These are phyloP conservation scores for Caenorhabditis tropicalis DNA, from an alignment of 1,140 invertebrate genomes.

Conservation along the genomic window DNA sequence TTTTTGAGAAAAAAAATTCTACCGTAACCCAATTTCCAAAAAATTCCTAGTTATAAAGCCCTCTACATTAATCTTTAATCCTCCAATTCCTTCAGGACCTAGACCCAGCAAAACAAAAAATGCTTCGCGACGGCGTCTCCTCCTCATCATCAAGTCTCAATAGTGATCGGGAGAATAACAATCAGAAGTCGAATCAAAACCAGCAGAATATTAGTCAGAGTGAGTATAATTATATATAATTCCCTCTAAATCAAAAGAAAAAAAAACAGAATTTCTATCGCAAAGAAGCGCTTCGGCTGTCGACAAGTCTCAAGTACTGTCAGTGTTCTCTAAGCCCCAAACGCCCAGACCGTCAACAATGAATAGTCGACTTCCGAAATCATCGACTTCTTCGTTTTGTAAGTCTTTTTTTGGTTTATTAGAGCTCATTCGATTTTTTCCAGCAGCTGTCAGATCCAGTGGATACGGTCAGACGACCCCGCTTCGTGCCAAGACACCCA, in stretches of 20 bases:
- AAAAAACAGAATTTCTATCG: not conserved
- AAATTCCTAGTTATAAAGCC: too few relatives aligned
- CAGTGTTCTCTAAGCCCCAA: not conserved
- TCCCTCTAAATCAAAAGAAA: not conserved
- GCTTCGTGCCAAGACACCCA: not conserved
- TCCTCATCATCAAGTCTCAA: conserved; percentile 3
- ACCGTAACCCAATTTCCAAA: too few relatives aligned
- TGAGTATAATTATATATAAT: not conserved
- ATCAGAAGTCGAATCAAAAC: not conserved
- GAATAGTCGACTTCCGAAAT: conserved; percentile 16
- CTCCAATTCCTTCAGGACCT: not conserved
- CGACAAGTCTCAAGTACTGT: not conserved
- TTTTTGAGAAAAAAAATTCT: too few relatives aligned
- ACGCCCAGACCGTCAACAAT: not conserved
- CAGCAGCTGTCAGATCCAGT: conserved; percentile 3
- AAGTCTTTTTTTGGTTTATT: not conserved
- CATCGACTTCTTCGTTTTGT: conserved; percentile 27
- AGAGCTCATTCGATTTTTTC: not conserved
- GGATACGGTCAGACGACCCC: not conserved
- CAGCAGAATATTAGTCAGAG: conserved; percentile 11
- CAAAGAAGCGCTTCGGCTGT: not conserved
- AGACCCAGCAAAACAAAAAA: conserved; percentile 25
- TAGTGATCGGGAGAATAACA: conserved; percentile 17
- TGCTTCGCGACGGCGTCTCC: conserved; percentile 30
- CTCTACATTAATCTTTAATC: too few relatives aligned